Conservation (phyloP, 2,797 vertebrate genomes). For the Pterois miles region DNA sequence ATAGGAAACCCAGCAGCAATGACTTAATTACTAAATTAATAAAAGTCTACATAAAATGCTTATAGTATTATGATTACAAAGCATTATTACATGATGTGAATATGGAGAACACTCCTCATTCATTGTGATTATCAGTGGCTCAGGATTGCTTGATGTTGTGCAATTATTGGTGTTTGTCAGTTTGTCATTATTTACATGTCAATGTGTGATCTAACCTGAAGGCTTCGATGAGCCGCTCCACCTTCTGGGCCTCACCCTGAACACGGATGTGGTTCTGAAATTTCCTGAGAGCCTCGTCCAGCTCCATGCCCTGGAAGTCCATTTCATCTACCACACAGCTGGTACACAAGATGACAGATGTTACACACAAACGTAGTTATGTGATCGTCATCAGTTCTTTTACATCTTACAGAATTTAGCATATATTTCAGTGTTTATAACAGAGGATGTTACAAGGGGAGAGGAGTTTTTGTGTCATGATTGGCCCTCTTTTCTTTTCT, state of each 20-base stretch:
- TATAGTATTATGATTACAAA: not conserved
- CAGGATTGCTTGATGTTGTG: not conserved
- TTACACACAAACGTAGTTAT: not conserved
- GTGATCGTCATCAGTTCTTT: not conserved
- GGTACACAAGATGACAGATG: constrained; percentile 7
- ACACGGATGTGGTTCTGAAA: constrained; percentile 99
- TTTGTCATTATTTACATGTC: too few species aligned
- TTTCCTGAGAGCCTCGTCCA: constrained; percentile 97
- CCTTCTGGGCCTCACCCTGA: constrained; percentile 98
- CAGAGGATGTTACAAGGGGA: not conserved
- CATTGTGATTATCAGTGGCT: not conserved
- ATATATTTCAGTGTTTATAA: constrained; percentile 4
- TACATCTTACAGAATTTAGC: not conserved
- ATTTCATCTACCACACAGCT: constrained; percentile 92
- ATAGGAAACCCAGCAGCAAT: constrained; percentile 13
- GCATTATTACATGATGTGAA: not conserved
- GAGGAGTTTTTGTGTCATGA: not conserved
- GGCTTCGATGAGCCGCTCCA: constrained; percentile 96
- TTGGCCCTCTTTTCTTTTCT: not conserved
- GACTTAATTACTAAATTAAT: constrained; percentile 1
- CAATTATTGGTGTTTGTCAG: too few species aligned
- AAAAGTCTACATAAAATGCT: not conserved
- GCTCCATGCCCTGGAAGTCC: constrained; percentile 97
- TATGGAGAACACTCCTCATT: not conserved
- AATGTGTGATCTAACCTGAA: constrained; percentile 85